Base-by-base conservation (phyloP, 2,888 invertebrate genomes). In the Lasius fuliginosus region DNA sequence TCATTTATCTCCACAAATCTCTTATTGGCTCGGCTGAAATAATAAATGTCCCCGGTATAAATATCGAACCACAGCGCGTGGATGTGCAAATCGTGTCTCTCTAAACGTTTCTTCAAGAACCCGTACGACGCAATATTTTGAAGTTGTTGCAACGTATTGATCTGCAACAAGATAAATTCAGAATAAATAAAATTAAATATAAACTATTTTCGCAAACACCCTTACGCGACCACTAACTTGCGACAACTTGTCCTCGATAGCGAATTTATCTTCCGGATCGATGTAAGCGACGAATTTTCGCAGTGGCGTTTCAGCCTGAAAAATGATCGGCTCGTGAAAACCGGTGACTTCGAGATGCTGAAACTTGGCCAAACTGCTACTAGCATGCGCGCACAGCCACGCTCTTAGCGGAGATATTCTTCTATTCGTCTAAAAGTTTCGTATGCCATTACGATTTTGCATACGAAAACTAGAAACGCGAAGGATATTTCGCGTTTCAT, bases 21-120 rank as follows among this genome's bases (percentile, higher is more conserved):
- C 95, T 99, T 98, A 64, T 97, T 97, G 42, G 97, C 97, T 91
- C 99, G 96, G 93, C 98, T 99, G 94, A 99, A 99, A 95, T 98
- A 98, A 94, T 98, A 98, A 92, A 99, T 98, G 94, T 99, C 98
- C 0, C 99, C 99, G 0, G 98, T 98, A 94, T 99, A 99, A 94
- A 99, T 98, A 94, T 99, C 99, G 94, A 99, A 99, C 99, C 99
- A 99, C 58, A 99, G 95, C 0, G 99, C 99, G 93, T 98, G 99
- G 88, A 99, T 97, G 92, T 98, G 98, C 62, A 99, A 96, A 93
- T 98, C 97, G 91, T 98, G 97, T 64, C 96, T 96, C 94, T 98
- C 97, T 23, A 99, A 95, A 1, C 98, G 96, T 86, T 97, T 97
- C 92, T 98, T 98, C 56, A 99, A 95, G 95, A 99, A 98, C 60